Evolutionary conservation across 2,888 invertebrate species (phyloP), one percentile per base, ranked within the genome.

Genomic region (Amphipyra berbera): DNA sequence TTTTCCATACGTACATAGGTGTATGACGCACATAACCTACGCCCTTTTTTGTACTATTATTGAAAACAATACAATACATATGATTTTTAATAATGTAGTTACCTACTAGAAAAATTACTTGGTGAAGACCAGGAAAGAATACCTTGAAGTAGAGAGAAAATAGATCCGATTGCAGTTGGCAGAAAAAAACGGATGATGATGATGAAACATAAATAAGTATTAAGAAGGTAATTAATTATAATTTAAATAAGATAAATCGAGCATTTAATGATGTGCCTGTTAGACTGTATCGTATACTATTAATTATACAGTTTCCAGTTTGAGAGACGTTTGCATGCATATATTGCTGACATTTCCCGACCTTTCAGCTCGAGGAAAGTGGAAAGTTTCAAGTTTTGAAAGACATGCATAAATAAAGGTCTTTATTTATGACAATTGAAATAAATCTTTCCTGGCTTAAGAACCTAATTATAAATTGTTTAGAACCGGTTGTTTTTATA

Each of bases 261-360:
- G 44, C 50, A 75, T 75, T 70, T 71, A 71, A 71, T 64, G 65
- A 64, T 58, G 53, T 52, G 54, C 46, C 41, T 71, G 75, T 75
- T 63, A 42, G 53, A 53, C 50, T 42, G 27, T 75, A 70, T 71
- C 72, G 44, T 38, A 33, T 45, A 48, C 72, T 47, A 71, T 71
- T 71, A 70, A 71, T 71, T 75, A 71, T 55, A 44, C 65, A 64
- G 71, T 75, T 64, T 54, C 64, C 63, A 42, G 64, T 70, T 63
- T 71, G 71, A 71, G 46, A 71, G 64, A 71, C 57, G 71, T 75
- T 63, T 71, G 76, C 70, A 58, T 75, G 70, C 75, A 42, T 70
- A 70, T 75, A 75, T 71, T 75, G 58, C 44, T 71, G 76, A 71
- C 70, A 71, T 75, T 70, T 50, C 65, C 64, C 76, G 48, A 59